Base-by-base conservation (phyloP, 2,797 vertebrate genomes). In the Poecilia picta region DNA sequence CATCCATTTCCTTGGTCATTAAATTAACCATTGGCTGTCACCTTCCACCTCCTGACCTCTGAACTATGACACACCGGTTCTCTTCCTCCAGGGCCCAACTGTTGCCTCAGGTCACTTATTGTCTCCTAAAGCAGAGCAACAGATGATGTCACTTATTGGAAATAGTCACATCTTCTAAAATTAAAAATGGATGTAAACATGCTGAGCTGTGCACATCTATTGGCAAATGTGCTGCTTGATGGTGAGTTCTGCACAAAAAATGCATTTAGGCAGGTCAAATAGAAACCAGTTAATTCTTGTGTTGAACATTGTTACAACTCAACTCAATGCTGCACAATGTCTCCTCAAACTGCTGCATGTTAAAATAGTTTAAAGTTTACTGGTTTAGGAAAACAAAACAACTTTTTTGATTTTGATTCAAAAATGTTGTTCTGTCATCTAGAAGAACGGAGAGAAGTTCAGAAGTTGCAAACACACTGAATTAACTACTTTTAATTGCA, bases 51-150 rank as follows among this genome's bases (percentile, higher is more conserved):
- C 76, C 43, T 83, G 89, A 93, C 91, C 94, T 92, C 59, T 93
- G 92, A 94, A 88, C 92, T 92, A 13, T 91, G 91, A 96, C 97
- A 96, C 95, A 97, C 96, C 96, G 73, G 97, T 97, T 96, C 96
- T 97, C 90, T 96, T 96, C 91, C 98, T 92, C 31, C 74, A 96
- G 84, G 97, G 97, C 97, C 97, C 97, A 91, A 97, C 96, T 89
- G 93, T n/a, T 94, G 33, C 96, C 90, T 94, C 94, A 96, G 88
- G 97, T 85, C 85, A 83, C 66, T 74, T 39, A 53, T 49, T 79
- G 74, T 59, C 84, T 85, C 68, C 41, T 71, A n/a, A 71, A 25
- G 43, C 23, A 71, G 25, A 71, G 12, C 39, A 71, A 71, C 39
- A 45, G 23, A 71, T 28, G 68, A 71, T 45, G 23, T 13, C 13